Percentiles rank a stretch among this genome's conserved stretches.
phyloP scores from a whole-genome alignment of 2,797 vertebrate species.

The Staurois parvus region DNA sequence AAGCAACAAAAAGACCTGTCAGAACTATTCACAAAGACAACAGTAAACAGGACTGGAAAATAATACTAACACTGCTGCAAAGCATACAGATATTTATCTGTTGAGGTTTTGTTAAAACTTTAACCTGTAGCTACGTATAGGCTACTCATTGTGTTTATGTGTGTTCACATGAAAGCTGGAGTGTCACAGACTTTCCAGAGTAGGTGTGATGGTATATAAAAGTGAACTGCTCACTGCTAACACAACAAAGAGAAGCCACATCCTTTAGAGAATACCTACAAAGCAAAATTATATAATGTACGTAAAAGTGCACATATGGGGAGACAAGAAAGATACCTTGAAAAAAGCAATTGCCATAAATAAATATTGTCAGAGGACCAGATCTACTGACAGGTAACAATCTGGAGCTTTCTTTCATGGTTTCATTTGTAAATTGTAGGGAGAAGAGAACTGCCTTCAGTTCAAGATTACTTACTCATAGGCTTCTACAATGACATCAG shows the following conservation, averaged over 20 bases:
- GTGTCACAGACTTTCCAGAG: slow-evolving; percentile 91
- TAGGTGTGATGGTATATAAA: slow-evolving; percentile 83
- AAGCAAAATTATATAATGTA: slow-evolving; percentile 38
- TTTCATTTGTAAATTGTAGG: too few relatives aligned
- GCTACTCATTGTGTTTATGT: slow-evolving; percentile 31
- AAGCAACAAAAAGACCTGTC: too few relatives aligned
- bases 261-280: slow-evolving; percentile 86
- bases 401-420: too few relatives aligned
- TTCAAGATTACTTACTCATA: too few relatives aligned
- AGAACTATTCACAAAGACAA: not conserved
- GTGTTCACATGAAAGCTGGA: slow-evolving; percentile 62
- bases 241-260: slow-evolving; percentile 83
- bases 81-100: slow-evolving; percentile 17
- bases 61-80: not conserved
- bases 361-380: too few relatives aligned
- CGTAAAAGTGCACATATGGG: too few relatives aligned
- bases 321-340: too few relatives aligned
- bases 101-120: slow-evolving; percentile 12
- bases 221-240: slow-evolving; percentile 74
- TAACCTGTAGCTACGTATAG: slow-evolving; percentile 28
- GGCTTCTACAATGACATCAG: too few relatives aligned
- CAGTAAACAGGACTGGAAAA: not conserved
- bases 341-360: too few relatives aligned
- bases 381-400: too few relatives aligned
- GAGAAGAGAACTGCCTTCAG: too few relatives aligned